Base-by-base conservation (phyloP, 2,888 invertebrate species). In the Cheilosia scutellata region DNA sequence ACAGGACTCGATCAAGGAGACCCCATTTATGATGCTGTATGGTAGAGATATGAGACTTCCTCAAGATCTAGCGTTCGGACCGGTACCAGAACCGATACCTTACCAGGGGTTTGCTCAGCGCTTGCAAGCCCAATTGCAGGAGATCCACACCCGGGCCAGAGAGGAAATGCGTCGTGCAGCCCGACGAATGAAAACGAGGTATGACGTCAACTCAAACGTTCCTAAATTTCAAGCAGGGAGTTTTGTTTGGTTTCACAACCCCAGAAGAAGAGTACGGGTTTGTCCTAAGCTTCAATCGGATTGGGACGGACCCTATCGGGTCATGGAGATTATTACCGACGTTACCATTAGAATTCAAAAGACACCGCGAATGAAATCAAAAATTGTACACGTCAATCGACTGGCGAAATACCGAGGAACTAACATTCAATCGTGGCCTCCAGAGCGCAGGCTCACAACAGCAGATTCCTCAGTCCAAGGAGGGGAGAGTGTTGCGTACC, bases 1-100 rank as follows among this genome's bases (percentile, higher is more conserved):
- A 9, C 88, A 88, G 53, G 80, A 71, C 13, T 66, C 83, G n/a
- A 88, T 87, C 9, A 84, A 79, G 11, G 44, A 68, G 31, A 79
- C 84, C 9, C 88, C 88, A 6, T 74, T 88, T 1, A 51, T 27
- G 25, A 70, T 88, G 60, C 66, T 88, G 37, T 88, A 87, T 65
- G 87, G 87, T 4, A 51, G 75, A 7, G 87, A 88, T 57, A 71
- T 89, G 27, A 86, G 86, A 33, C 33, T 5, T 9, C 88, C 88
- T 20, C 53, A 51, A 9, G 88, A 88, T 47, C 9, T 88, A 9
- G 31, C 70, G 13, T 82, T 88, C 88, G 89, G 91, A 90, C 29
- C 66, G 31, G 42, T 20, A 68, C 55, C 55, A 5, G 55, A 31
- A 16, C 7, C 25, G 25, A 42, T 42, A 33, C 49, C 65, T 7